Percentiles rank a stretch among this genome's conserved stretches.
phyloP scores from a whole-genome alignment of 2,888 invertebrate genomes.

The Drosophila peninsularis region DNA sequence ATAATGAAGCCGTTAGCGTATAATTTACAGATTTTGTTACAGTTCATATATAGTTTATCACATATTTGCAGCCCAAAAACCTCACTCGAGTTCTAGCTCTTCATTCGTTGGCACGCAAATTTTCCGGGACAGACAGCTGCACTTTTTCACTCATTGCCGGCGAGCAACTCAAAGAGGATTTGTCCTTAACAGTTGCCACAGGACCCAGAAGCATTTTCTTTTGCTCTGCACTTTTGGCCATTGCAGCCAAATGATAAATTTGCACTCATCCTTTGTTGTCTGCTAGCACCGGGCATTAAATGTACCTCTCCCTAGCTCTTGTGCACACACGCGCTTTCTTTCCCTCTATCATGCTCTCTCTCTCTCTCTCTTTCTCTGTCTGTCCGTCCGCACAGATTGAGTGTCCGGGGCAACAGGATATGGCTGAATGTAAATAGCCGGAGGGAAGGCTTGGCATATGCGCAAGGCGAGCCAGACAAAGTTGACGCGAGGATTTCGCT shows the following conservation, averaged over 20 bases:
- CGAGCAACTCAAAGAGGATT: slow-evolving; percentile 34
- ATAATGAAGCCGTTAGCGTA: too few relatives aligned
- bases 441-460: slow-evolving; percentile 44
- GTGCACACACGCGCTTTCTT: neutral
- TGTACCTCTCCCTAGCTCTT: slow-evolving; percentile 14
- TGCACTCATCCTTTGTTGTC: slow-evolving; percentile 72
- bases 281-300: slow-evolving; percentile 65
- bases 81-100: slow-evolving; percentile 7
- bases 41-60: neutral
- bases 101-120: slow-evolving; percentile 40
- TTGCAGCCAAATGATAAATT: slow-evolving; percentile 73
- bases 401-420: slow-evolving; percentile 24
- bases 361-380: neutral
- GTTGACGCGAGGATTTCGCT: slow-evolving; percentile 56
- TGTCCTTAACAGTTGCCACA: slow-evolving; percentile 28
- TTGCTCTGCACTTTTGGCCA: slow-evolving; percentile 34
- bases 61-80: slow-evolving; percentile 20
- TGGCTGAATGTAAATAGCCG: slow-evolving; percentile 23
- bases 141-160: slow-evolving; percentile 6
- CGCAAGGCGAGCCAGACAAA: slow-evolving; percentile 38
- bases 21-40: too few relatives aligned
- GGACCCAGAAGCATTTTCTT: slow-evolving; percentile 16
- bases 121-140: slow-evolving; percentile 10
- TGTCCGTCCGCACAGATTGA: slow-evolving; percentile 55
- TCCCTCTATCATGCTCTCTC: neutral